phyloP scores from a whole-genome alignment of 2,888 invertebrate genomes.

The Sphaerophoria taeniata region DNA sequence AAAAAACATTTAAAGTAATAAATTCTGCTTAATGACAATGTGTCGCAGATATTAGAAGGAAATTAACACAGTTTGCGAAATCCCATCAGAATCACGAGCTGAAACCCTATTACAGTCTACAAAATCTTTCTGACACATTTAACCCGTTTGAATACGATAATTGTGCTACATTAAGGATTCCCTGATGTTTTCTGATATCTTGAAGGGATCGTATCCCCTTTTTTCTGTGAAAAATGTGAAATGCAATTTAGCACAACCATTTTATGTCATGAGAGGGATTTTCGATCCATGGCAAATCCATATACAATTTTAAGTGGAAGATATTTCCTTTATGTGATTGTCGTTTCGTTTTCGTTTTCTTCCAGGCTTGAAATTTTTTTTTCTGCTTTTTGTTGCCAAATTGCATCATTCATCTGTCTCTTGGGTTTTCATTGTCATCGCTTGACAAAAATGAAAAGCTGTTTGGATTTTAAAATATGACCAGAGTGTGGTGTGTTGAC shows the following conservation, averaged over 20 bases:
- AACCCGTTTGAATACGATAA: constrained; percentile 12
- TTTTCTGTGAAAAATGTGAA: constrained; percentile 56
- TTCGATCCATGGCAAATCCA: neutral
- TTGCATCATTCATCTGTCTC: constrained; percentile 21
- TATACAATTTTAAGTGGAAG: constrained; percentile 25
- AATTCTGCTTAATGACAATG: neutral
- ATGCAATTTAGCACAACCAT: constrained; percentile 54
- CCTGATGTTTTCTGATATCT: constrained; percentile 26
- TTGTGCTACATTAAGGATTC: neutral
- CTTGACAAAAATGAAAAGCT: constrained; percentile 50
- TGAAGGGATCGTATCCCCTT: constrained; percentile 9
- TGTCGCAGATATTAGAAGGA: neutral
- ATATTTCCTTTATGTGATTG: constrained; percentile 3
- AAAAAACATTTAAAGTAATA: neutral
- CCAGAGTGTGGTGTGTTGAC: constrained; percentile 46
- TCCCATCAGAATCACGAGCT: neutral
- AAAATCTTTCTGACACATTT: constrained; percentile 10
- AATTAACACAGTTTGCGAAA: constrained; percentile 15
- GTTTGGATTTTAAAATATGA: constrained; percentile 18
- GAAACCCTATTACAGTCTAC: neutral
- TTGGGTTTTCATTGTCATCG: constrained; percentile 30
- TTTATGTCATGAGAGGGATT: constrained; percentile 24
- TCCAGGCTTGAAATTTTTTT: neutral
- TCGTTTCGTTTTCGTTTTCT: neutral
- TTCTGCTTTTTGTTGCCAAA: neutral